Percentiles rank a stretch among this genome's conserved stretches.
These are phyloP conservation scores for Azorinus chamasolen DNA, from an alignment of 2,888 invertebrate genomes.

Conservation along the genomic window DNA sequence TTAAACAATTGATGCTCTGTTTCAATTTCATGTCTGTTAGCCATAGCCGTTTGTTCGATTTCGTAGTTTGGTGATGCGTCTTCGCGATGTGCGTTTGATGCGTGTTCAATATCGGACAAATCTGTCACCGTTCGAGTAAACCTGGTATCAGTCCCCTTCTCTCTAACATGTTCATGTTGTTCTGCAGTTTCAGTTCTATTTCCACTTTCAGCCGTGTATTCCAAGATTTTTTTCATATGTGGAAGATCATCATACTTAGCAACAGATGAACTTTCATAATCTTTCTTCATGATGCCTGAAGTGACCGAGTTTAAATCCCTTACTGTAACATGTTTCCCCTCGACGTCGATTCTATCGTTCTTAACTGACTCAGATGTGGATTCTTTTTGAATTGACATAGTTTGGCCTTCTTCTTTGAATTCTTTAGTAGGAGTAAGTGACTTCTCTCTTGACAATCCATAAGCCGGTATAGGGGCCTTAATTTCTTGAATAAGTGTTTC, in stretches of 20 bases:
- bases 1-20: neutral
- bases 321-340: slow-evolving; percentile 28
- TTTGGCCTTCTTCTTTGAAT: neutral
- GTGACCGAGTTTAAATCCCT: slow-evolving; percentile 31
- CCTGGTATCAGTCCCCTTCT: neutral
- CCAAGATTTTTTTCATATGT: slow-evolving; percentile 36
- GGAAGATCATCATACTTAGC: slow-evolving; percentile 42
- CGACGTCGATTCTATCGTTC: neutral
- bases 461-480: slow-evolving; percentile 19
- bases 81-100: neutral
- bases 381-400: slow-evolving; percentile 1
- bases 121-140: neutral
- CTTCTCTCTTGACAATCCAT: slow-evolving; percentile 29
- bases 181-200: neutral
- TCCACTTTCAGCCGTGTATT: slow-evolving; percentile 21
- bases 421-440: slow-evolving; percentile 26
- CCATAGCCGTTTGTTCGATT: too few relatives aligned
- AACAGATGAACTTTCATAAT: slow-evolving; percentile 3
- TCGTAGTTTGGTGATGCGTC: too few relatives aligned
- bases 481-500: slow-evolving; percentile 33
- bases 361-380: neutral
- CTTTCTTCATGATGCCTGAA: slow-evolving; percentile 30
- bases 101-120: neutral
- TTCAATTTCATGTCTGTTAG: neutral
- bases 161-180: neutral